Base-by-base conservation (phyloP, 1,140 invertebrate genomes). In the Drosophila kikkawai region DNA sequence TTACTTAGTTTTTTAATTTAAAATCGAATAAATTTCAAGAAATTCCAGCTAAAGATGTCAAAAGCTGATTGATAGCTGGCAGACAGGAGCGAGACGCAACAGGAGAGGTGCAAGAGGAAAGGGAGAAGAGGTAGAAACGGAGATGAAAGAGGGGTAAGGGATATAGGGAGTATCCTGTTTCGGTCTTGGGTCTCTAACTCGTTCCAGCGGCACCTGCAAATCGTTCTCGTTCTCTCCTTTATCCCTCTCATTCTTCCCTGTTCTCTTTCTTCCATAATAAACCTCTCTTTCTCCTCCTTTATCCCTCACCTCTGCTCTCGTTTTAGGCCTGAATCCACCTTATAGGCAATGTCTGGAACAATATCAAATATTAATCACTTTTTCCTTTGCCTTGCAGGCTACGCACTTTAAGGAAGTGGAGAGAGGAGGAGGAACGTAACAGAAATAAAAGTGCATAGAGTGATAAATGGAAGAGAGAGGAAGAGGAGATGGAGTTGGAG, bases 351-450 rank as follows among this genome's bases (percentile, higher is more conserved):
- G 80, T 71, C 58, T 74, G 83, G 71, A 82, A 71, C 85, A 90
- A 90, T 90, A 85, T 90, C 85, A 90, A 90, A 90, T 85, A 90
- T 90, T 90, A 90, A 90, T 90, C 85, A 90, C 86, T 90, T 90
- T 83, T 90, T 78, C 66, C 69, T 60, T 57, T 61, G 67, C 67
- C 37, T 80, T 90, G 71, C 85, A 87, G 83, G 83, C 77, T 87
- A 82, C 82, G 75, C 70, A 86, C 70, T 67, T 56, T 42, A 76
- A 44, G 50, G 60, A 51, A 45, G 56, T 55, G 64, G 17, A 37
- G 37, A 68, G 63, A 41, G 39, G 22, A 53, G 64, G 67, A 55
- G 47, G 22, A 67, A 32, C 48, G 7, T 5, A 39, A 59, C 42
- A 41, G 57, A 26, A 50, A 45, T 61, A 58, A 50, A 37, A 34